Percentiles rank a stretch among this genome's conserved stretches.
phyloP scores from a whole-genome alignment of 2,888 invertebrate species.

The Erebia palarica region DNA sequence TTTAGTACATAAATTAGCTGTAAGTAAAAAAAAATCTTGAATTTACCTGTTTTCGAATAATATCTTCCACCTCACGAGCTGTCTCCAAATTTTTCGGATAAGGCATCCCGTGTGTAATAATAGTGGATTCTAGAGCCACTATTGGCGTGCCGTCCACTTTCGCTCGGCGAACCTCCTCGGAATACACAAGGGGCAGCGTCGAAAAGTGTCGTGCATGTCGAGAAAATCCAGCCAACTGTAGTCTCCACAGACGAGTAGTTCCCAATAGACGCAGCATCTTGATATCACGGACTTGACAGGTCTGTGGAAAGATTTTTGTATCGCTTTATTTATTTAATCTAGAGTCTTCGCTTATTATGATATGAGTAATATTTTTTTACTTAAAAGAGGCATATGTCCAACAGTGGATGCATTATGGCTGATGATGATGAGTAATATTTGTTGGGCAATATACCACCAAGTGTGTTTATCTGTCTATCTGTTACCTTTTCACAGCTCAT shows the following conservation, averaged over 20 bases:
- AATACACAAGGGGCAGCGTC: constrained; percentile 61
- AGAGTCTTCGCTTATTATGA: not conserved
- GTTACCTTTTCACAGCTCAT: no score
- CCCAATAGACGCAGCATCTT: constrained; percentile 62
- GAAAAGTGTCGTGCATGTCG: constrained; percentile 49
- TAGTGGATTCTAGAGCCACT: constrained; percentile 98
- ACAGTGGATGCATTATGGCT: no score
- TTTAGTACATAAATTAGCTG: not conserved
- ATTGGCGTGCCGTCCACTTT: constrained; percentile 86
- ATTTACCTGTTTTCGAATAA: constrained; percentile 86
- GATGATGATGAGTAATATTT: no score
- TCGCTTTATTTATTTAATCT: not conserved
- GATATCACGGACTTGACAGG: constrained; percentile 26
- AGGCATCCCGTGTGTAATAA: constrained; percentile 99
- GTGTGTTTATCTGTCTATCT: no score
- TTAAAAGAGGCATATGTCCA: no score
- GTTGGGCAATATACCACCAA: no score
- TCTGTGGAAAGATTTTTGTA: constrained; percentile 16
- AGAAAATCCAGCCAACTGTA: constrained; percentile 46
- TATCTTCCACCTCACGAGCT: constrained; percentile 90
- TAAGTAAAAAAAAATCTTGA: not conserved
- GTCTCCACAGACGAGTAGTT: constrained; percentile 44
- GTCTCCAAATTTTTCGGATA: constrained; percentile 95
- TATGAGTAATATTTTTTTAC: no score
- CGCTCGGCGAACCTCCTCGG: constrained; percentile 86